Evolutionary conservation across 2,797 vertebrate species (phyloP).

Genomic region (Poeciliopsis gracilis): DNA sequence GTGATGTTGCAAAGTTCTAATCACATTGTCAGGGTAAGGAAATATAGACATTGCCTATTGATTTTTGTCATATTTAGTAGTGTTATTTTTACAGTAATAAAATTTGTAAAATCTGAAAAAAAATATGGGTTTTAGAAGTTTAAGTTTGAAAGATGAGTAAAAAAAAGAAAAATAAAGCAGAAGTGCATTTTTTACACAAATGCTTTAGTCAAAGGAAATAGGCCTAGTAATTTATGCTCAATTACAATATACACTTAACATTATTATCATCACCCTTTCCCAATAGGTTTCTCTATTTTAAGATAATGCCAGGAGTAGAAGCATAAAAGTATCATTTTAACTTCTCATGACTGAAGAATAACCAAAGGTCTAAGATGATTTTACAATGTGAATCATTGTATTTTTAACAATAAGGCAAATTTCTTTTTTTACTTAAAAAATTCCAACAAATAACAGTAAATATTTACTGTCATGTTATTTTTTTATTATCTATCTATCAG

Average conservation of each 20-base stretch:
- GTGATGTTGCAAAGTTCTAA: slow-evolving; percentile 63
- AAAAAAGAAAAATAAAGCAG: background rate
- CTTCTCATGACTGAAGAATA: background rate
- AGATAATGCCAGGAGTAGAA: background rate
- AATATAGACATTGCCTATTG: slow-evolving; percentile 67
- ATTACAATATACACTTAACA: background rate
- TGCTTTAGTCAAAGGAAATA: background rate
- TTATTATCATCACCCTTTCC: background rate
- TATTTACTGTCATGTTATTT: background rate
- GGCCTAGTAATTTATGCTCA: background rate
- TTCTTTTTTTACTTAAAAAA: background rate
- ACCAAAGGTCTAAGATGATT: background rate
- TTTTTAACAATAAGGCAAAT: background rate
- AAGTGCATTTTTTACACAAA: background rate
- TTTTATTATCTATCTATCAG: background rate
- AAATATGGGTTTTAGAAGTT: slow-evolving; percentile 3
- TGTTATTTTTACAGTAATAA: slow-evolving; percentile 42
- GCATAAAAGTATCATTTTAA: background rate
- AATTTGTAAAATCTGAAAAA: background rate
- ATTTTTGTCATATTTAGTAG: slow-evolving; percentile 50
- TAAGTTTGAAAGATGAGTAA: background rate
- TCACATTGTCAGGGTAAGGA: slow-evolving; percentile 55
- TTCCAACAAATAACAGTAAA: background rate
- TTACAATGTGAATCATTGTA: background rate
- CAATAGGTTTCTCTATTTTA: background rate